Conservation (phyloP, 2,888 invertebrate species). For the Pseudococcus jackbeardsleyi region DNA sequence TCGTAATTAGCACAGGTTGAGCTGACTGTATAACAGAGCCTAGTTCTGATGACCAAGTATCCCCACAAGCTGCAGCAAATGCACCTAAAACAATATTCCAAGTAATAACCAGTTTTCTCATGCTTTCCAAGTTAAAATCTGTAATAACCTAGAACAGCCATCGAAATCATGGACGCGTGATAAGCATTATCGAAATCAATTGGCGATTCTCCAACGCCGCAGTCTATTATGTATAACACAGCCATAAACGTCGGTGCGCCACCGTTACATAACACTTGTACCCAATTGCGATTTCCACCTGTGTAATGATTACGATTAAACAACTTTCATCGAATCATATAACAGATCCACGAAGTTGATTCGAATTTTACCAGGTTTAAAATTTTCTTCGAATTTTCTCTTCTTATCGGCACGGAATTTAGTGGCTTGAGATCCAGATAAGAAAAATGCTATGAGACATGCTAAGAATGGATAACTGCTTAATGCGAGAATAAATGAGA, state of each 20-base stretch:
- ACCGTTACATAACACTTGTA: conserved; percentile 90
- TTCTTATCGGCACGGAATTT: conserved; percentile 80
- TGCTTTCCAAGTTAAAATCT: not conserved
- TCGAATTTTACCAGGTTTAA: conserved; percentile 79
- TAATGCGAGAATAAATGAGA: conserved; percentile 83
- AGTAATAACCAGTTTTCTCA: not conserved
- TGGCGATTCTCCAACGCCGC: conserved; percentile 82
- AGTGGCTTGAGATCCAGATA: conserved; percentile 85
- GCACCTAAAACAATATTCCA: conserved; percentile 60
- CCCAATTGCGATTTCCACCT: conserved; percentile 90
- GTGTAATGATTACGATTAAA: conserved; percentile 19
- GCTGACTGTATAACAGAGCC: conserved; percentile 80
- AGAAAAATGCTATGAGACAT: conserved; percentile 82
- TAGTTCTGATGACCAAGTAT: conserved; percentile 92
- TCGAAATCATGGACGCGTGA: conserved; percentile 84
- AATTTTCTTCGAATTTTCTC: conserved; percentile 80
- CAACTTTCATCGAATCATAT: not conserved
- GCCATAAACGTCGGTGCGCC: conserved; percentile 88
- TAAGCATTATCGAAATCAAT: conserved; percentile 84
- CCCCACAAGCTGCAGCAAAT: conserved; percentile 77
- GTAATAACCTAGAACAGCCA: conserved; percentile 79
- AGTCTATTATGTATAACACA: conserved; percentile 82
- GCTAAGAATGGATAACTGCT: conserved; percentile 83
- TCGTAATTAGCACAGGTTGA: conserved; percentile 83
- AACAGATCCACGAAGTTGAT: not conserved